Evolutionary conservation across 1,140 invertebrate genomes (phyloP), one percentile per base, ranked within the genome.

Genomic region (Cepaea nemoralis): DNA sequence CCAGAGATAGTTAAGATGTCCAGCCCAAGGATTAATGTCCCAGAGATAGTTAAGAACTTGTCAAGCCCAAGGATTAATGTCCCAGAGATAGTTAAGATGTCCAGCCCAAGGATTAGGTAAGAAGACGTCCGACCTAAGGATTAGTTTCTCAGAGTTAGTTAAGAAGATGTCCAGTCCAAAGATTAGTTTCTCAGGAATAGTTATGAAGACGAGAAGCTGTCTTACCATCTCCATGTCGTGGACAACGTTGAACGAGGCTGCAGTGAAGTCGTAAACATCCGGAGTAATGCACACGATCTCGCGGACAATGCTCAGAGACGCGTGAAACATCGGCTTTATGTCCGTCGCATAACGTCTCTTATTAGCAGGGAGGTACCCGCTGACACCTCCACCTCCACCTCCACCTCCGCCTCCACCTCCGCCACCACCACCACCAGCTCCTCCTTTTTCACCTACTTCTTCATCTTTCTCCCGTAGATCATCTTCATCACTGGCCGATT

Each of bases 181-280:
- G n/a, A n/a, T n/a, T n/a, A n/a, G n/a, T n/a, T n/a, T n/a, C n/a
- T n/a, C n/a, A n/a, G n/a, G n/a, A n/a, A n/a, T n/a, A n/a, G n/a
- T 16, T 45, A 45, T 45, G 42, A 16, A 45, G 42, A 45, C 42
- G 8, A 45, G 42, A 45, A 45, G 42, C 6, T 45, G 42, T 55
- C 50, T 69, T 69, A 78, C 77, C 59, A 67, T n/a, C n/a, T 78
- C 77, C 59, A 78, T 67, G 37, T 78, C 77, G 39, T 78, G 59
- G 0, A 78, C 66, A 24, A 78, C 45, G 40, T 78, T 78, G 77
- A 78, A 78, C 3, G 77, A 59, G 22, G 77, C 40, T 1, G 45
- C 77, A 1, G 77, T 78, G 63, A 78, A 67, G 42, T 78, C 77
- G 42, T 69, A 78, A 2, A 78, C 77, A 48, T 78, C 77, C 0